A percentile compares a stretch with the other conserved stretches of the same genome.
Conservation (phyloP, 2,797 vertebrate species). For the Bufotes viridis region DNA sequence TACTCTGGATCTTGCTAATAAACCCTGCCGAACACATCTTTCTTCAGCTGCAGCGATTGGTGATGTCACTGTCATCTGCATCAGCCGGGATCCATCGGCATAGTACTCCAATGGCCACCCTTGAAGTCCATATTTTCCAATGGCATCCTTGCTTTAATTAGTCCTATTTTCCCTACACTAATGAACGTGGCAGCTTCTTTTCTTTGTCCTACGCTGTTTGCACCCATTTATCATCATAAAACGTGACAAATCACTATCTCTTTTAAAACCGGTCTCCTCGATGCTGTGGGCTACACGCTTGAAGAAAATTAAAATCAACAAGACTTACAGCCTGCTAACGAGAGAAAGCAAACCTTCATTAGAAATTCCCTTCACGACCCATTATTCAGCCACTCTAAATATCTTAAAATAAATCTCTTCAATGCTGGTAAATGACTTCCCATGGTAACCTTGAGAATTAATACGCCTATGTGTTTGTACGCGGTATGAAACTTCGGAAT, state of each 20-base stretch:
- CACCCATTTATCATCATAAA: not conserved
- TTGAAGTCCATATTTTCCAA: not conserved
- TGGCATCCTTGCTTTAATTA: not conserved
- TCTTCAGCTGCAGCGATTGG: too few species aligned
- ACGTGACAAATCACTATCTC: constrained; percentile 20
- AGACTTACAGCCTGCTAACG: constrained; percentile 1
- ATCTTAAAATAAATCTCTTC: constrained; percentile 25
- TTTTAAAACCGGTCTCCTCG: not conserved
- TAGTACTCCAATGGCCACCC: too few species aligned
- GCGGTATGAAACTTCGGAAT: constrained; percentile 7
- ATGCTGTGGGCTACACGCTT: not conserved
- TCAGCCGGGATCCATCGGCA: too few species aligned
- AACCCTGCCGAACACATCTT: too few species aligned
- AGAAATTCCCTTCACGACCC: constrained; percentile 9
- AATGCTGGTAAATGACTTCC: constrained; percentile 26
- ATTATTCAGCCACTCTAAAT: constrained; percentile 39
- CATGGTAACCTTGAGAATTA: constrained; percentile 48
- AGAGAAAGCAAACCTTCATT: constrained; percentile 28
- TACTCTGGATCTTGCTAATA: too few species aligned
- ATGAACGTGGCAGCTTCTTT: not conserved
- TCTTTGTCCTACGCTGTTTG: not conserved
- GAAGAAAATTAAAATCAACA: constrained; percentile 33
- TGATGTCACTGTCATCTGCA: too few species aligned
- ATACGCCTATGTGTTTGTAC: not conserved
- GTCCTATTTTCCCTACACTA: not conserved